Percentiles rank a stretch among this genome's conserved stretches.
Conservation (phyloP, 2,797 vertebrate genomes). For the Lacerta agilis region DNA sequence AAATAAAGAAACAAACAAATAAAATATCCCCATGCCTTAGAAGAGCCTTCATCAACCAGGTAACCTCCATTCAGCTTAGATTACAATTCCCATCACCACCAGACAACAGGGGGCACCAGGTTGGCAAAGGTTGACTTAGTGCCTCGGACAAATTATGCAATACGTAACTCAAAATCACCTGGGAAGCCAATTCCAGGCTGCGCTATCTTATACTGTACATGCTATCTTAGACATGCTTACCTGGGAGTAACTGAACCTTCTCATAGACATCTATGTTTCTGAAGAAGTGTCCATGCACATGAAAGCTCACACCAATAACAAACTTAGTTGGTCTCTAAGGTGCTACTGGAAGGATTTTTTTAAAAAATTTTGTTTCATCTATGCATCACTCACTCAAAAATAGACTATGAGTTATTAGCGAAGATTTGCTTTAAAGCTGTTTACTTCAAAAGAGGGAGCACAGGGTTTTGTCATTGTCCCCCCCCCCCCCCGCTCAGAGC, state of each 20-base stretch:
- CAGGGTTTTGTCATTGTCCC: slow-evolving; percentile 36
- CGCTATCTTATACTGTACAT: background rate
- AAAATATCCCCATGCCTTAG: too few species aligned
- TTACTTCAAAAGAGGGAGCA: slow-evolving; percentile 14
- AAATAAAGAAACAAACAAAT: too few species aligned
- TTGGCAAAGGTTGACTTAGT: slow-evolving; percentile 25
- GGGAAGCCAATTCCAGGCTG: background rate
- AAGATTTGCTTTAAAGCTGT: slow-evolving; percentile 53
- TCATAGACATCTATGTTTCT: background rate
- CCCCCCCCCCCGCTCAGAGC: slow-evolving; percentile 16
- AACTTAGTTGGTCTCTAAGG: too few species aligned
- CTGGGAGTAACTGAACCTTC: background rate
- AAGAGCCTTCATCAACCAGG: too few species aligned
- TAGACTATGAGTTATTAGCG: slow-evolving; percentile 29
- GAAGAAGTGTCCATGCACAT: too few species aligned
- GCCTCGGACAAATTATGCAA: slow-evolving; percentile 3
- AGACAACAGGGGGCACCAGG: too few species aligned
- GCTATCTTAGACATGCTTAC: background rate
- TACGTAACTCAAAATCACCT: background rate
- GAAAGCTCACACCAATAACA: too few species aligned
- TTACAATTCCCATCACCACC: too few species aligned
- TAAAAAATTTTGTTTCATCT: background rate
- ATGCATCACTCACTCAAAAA: too few species aligned
- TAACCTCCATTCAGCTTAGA: too few species aligned
- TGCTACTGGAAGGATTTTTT: too few species aligned